Conservation (phyloP, 2,888 invertebrate genomes). For the Panorpa germanica region DNA sequence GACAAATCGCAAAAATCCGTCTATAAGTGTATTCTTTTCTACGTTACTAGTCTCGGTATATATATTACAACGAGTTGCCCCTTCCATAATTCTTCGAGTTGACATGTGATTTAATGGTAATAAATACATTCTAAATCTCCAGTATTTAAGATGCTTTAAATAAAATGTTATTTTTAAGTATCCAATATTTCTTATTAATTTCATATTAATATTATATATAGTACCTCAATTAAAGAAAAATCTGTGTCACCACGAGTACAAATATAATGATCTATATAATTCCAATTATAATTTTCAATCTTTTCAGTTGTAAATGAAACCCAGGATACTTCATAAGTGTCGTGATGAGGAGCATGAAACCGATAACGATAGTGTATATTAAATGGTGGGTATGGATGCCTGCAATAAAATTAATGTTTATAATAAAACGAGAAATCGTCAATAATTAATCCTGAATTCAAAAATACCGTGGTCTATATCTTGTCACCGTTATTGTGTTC, state of each 20-base stretch:
- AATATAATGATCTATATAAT: slow-evolving; percentile 92
- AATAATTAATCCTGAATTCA: background rate
- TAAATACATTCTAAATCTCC: slow-evolving; percentile 80
- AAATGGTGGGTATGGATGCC: slow-evolving; percentile 86
- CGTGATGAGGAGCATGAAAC: slow-evolving; percentile 82
- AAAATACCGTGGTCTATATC: slow-evolving; percentile 75
- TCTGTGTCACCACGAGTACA: slow-evolving; percentile 88
- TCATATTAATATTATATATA: background rate
- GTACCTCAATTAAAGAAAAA: slow-evolving; percentile 70
- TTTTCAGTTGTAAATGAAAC: slow-evolving; percentile 90
- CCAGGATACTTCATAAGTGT: slow-evolving; percentile 85
- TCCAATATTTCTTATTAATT: slow-evolving; percentile 8
- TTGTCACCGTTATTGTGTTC: slow-evolving; percentile 81
- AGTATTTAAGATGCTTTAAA: slow-evolving; percentile 62
- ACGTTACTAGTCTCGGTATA: slow-evolving; percentile 39
- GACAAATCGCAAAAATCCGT: slow-evolving; percentile 62
- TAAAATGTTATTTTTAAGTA: slow-evolving; percentile 9
- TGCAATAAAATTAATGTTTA: slow-evolving; percentile 24
- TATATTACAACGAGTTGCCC: slow-evolving; percentile 61
- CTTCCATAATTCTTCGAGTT: slow-evolving; percentile 59
- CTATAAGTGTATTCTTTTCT: slow-evolving; percentile 36
- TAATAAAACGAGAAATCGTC: slow-evolving; percentile 5
- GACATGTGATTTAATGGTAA: slow-evolving; percentile 66
- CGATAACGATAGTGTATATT: slow-evolving; percentile 83
- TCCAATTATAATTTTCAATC: slow-evolving; percentile 93